These are phyloP conservation scores for Microplitis demolitor DNA, from an alignment of 1,140 invertebrate genomes.

Conservation along the genomic window DNA sequence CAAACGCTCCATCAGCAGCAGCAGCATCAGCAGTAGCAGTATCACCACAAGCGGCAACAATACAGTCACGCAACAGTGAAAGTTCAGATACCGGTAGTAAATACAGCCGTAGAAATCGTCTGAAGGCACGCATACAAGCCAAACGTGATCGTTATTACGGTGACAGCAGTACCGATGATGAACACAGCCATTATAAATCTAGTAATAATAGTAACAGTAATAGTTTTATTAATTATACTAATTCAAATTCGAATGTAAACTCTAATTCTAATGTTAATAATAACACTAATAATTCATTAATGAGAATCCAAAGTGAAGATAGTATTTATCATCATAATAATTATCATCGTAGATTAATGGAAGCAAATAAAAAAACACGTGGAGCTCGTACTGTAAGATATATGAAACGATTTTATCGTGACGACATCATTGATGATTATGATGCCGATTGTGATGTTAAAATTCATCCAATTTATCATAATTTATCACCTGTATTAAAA, in stretches of 20 bases:
- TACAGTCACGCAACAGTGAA: constrained; percentile 46
- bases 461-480: constrained; percentile 23
- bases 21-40: too few relatives aligned
- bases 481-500: not conserved
- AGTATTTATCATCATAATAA: constrained; percentile 52
- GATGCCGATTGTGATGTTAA: constrained; percentile 31
- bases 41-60: not conserved
- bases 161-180: constrained; percentile 77
- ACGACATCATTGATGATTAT: constrained; percentile 59
- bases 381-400: constrained; percentile 79
- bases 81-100: constrained; percentile 56
- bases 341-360: constrained; percentile 44
- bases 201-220: not conserved
- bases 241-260: too few relatives aligned
- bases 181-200: constrained; percentile 49
- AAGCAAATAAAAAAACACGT: constrained; percentile 63
- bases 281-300: constrained; percentile 66
- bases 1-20: not conserved
- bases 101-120: constrained; percentile 63
- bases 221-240: too few relatives aligned
- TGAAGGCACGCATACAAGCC: constrained; percentile 71
- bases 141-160: constrained; percentile 65
- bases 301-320: constrained; percentile 70
- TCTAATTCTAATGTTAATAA: constrained; percentile 42
- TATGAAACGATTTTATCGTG: constrained; percentile 73